Evolutionary conservation across 1,140 invertebrate genomes (phyloP).

Genomic region (Camponotus pennsylvanicus): DNA sequence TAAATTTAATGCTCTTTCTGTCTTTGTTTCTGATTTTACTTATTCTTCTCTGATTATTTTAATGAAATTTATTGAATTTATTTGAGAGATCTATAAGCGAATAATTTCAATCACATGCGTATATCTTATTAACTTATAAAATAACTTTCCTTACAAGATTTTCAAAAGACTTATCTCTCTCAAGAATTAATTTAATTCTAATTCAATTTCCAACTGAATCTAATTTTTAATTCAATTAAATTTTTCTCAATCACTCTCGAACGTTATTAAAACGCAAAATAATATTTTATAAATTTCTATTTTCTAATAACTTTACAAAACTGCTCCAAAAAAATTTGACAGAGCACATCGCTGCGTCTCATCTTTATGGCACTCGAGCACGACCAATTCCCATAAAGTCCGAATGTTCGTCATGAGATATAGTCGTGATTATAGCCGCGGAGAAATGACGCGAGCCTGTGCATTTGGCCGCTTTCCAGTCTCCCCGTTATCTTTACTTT

Average conservation of each 20-base stretch:
- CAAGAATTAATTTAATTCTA: not conserved
- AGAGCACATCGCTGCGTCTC: not conserved
- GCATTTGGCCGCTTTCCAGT: constrained; percentile 71
- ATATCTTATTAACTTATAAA: no score
- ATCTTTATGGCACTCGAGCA: not conserved
- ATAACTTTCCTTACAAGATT: not conserved
- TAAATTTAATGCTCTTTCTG: not conserved
- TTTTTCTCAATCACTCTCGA: not conserved
- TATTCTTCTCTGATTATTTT: no score
- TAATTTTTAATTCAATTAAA: not conserved
- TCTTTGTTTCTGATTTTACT: no score
- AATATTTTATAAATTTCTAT: not conserved
- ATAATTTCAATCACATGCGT: no score
- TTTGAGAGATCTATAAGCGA: no score
- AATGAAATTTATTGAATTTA: no score
- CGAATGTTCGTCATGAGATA: constrained; percentile 18
- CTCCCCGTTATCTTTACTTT: constrained; percentile 65
- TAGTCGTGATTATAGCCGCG: not conserved
- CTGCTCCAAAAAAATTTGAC: not conserved
- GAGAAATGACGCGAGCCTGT: not conserved
- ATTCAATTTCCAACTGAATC: not conserved
- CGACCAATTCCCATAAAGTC: constrained; percentile 31
- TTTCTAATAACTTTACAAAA: constrained; percentile 5
- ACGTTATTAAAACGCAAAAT: not conserved
- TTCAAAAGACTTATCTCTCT: not conserved